phyloP scores from a whole-genome alignment of 2,113 vertebrate genomes.

The Todiramphus chloris region DNA sequence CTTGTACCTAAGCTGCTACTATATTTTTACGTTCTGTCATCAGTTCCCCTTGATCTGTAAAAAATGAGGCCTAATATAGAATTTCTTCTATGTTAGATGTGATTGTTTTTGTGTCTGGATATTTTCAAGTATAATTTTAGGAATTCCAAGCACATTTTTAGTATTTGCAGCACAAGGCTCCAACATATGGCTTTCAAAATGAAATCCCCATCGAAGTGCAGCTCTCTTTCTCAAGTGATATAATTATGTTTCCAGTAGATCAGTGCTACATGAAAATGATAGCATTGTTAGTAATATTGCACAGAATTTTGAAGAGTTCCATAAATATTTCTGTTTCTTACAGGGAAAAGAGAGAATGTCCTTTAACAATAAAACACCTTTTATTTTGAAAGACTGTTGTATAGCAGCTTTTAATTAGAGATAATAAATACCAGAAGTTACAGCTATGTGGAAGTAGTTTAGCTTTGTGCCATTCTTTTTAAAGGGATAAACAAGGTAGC shows the following conservation, averaged over 20 bases:
- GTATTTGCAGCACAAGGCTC: slow-evolving; percentile 42
- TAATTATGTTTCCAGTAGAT: slow-evolving; percentile 34
- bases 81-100: slow-evolving; percentile 52
- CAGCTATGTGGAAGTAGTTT: not conserved
- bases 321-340: slow-evolving; percentile 17
- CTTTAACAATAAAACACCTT: not conserved
- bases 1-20: slow-evolving; percentile 66
- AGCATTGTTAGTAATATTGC: not conserved
- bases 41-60: slow-evolving; percentile 63
- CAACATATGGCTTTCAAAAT: slow-evolving; percentile 53
- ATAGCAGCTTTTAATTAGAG: slow-evolving; percentile 18
- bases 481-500: slow-evolving; percentile 34
- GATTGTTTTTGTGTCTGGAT: slow-evolving; percentile 47
- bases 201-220: slow-evolving; percentile 47
- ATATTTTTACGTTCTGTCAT: slow-evolving; percentile 70
- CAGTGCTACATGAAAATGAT: slow-evolving; percentile 12
- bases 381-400: not conserved
- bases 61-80: slow-evolving; percentile 59
- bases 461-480: slow-evolving; percentile 5
- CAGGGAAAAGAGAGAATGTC: not conserved
- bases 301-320: not conserved
- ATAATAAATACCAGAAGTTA: slow-evolving; percentile 11
- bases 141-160: slow-evolving; percentile 51
- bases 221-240: slow-evolving; percentile 45
- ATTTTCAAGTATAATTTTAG: slow-evolving; percentile 65